phyloP scores from a whole-genome alignment of 2,113 vertebrate species.

The Motacilla tschutschensis region DNA sequence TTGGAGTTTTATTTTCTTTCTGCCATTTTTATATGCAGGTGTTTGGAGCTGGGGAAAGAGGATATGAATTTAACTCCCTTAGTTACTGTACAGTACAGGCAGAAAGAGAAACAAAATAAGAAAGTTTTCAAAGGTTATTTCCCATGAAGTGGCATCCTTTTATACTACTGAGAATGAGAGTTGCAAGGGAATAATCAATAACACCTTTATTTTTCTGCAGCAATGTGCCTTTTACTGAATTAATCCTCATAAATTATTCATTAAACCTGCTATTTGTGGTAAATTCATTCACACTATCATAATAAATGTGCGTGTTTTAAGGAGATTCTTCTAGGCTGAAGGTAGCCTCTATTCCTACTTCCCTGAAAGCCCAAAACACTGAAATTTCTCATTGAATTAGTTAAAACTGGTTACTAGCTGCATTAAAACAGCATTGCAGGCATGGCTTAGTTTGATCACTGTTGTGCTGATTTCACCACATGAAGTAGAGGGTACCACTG shows the following conservation, averaged over 20 bases:
- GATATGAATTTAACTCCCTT: background rate
- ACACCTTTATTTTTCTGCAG: background rate
- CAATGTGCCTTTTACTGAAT: background rate
- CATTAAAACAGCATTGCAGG: background rate
- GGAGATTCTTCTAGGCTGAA: background rate
- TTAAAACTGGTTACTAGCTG: background rate
- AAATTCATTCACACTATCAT: background rate
- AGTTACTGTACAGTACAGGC: background rate
- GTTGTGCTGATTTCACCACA: background rate
- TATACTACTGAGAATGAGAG: background rate
- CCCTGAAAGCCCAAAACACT: background rate
- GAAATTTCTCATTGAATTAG: background rate
- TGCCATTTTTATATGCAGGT: background rate
- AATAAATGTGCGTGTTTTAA: background rate
- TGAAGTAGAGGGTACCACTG: background rate
- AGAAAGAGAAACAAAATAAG: background rate
- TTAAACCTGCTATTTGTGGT: background rate
- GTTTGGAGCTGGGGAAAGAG: background rate
- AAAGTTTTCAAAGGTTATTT: background rate
- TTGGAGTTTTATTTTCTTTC: background rate
- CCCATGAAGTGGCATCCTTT: background rate
- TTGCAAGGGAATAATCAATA: conserved; percentile 8
- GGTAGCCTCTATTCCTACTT: background rate
- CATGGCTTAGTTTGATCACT: background rate
- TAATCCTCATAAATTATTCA: background rate